These are phyloP conservation scores for Esox lucius DNA, from an alignment of 2,797 vertebrate species.

Conservation along the genomic window DNA sequence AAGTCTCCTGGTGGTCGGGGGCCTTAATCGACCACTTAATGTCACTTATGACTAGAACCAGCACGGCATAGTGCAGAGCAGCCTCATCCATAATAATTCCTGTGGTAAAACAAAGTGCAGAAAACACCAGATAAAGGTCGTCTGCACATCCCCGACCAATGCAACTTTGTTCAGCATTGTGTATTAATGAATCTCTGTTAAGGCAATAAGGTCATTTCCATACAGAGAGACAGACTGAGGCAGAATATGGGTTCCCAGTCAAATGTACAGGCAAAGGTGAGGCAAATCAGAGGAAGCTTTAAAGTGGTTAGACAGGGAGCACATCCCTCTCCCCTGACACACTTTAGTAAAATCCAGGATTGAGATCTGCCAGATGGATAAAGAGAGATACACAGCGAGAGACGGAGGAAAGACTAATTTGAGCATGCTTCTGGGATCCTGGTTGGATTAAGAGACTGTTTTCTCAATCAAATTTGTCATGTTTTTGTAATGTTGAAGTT, in stretches of 20 bases:
- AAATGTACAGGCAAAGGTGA: background rate
- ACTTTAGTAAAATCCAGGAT: background rate
- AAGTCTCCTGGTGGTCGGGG: too few relatives aligned
- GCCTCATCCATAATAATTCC: background rate
- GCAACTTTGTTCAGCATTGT: background rate
- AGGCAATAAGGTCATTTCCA: background rate
- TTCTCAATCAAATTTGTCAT: background rate
- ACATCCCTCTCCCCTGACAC: background rate
- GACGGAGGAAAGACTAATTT: background rate
- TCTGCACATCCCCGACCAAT: background rate
- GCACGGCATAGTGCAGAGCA: background rate
- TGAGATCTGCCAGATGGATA: background rate
- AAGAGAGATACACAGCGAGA: background rate
- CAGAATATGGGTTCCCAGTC: background rate
- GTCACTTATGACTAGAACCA: too few relatives aligned
- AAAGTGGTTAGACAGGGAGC: background rate
- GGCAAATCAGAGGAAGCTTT: background rate
- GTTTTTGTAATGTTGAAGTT: background rate
- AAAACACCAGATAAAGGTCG: background rate
- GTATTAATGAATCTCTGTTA: background rate
- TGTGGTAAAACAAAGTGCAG: background rate
- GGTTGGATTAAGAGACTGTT: background rate
- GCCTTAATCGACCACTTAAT: too few relatives aligned
- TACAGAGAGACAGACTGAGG: background rate
- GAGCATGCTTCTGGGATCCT: background rate